Base-by-base conservation (phyloP, 1,140 invertebrate species). In the Sinonovacula constricta region DNA sequence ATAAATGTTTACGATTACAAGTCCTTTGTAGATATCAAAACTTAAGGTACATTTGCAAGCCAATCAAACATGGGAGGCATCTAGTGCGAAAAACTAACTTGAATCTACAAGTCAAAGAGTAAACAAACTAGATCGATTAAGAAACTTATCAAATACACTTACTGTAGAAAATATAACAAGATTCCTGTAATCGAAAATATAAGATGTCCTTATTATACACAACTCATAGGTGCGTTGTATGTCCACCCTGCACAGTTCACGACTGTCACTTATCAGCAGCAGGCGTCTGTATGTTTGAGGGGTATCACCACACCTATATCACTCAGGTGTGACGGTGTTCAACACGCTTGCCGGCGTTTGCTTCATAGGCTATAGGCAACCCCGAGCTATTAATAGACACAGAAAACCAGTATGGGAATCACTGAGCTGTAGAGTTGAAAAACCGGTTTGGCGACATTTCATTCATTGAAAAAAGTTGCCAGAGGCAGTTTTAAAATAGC, bases 231-330 rank as follows among this genome's bases (percentile, higher is more conserved):
- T 39, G 68, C 68, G 14, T n/a, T n/a, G n/a, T n/a, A n/a, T n/a
- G n/a, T n/a, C n/a, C n/a, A n/a, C n/a, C n/a, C n/a, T n/a, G n/a
- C n/a, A n/a, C n/a, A n/a, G n/a, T n/a, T n/a, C n/a, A n/a, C n/a
- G n/a, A n/a, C n/a, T n/a, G n/a, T n/a, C n/a, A n/a, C n/a, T n/a
- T n/a, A n/a, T n/a, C n/a, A 57, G n/a, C 56, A 39, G 68, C 12
- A 39, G 18, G 53, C 65, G 26, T 45, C 31, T 59, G 68, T 14
- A 10, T 10, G 30, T 68, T 49, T 68, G 51, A 54, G 57, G 54
- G 68, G 68, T 70, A 70, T 70, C 34, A 75, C 72, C 72, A 75
- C 72, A 75, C 72, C 72, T 75, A 56, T 30, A 51, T n/a, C 34
- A 75, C 28, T 65, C 39, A 45, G 45, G 62, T 66, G 34, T 75